Conservation (phyloP, 2,113 vertebrate genomes). For the human (Homo sapiens) region DNA sequence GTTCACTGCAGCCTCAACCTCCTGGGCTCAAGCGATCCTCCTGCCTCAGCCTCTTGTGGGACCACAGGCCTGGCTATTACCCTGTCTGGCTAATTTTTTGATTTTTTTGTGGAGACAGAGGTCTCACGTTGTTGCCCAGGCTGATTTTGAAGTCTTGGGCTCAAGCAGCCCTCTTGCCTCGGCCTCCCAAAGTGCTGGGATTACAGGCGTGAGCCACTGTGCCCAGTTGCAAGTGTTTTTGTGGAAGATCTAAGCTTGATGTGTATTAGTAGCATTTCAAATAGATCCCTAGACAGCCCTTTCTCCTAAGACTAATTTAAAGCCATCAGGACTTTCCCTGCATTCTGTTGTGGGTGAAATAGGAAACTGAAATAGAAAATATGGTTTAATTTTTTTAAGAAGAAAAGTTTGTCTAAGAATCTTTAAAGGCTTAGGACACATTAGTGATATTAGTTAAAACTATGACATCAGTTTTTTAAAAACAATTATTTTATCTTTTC, state of each 20-base stretch:
- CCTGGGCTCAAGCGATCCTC: too few relatives aligned
- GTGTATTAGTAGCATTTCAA: neutral
- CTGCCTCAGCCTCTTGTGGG: too few relatives aligned
- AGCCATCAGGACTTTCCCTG: neutral
- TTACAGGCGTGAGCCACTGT: too few relatives aligned
- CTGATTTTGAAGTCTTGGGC: too few relatives aligned
- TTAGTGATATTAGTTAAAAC: conserved; percentile 36
- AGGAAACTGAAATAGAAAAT: neutral
- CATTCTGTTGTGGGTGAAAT: neutral
- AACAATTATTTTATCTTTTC: conserved; percentile 50
- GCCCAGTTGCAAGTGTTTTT: conserved; percentile 3
- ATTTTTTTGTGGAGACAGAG: too few relatives aligned
- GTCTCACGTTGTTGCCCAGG: too few relatives aligned
- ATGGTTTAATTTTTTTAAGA: neutral
- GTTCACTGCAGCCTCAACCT: too few relatives aligned
- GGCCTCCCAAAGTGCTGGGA: too few relatives aligned
- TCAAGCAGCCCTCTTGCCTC: too few relatives aligned
- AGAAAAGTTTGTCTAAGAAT: conserved; percentile 17
- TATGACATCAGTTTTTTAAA: neutral
- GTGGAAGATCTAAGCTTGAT: neutral
- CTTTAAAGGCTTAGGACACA: conserved; percentile 27
- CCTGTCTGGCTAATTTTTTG: too few relatives aligned
- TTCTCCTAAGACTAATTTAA: conserved; percentile 29
- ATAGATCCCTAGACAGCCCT: neutral
- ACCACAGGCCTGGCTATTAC: too few relatives aligned